Evolutionary conservation across 2,888 invertebrate genomes (phyloP), one percentile per base, ranked within the genome.

Genomic region (Pteria penguin): DNA sequence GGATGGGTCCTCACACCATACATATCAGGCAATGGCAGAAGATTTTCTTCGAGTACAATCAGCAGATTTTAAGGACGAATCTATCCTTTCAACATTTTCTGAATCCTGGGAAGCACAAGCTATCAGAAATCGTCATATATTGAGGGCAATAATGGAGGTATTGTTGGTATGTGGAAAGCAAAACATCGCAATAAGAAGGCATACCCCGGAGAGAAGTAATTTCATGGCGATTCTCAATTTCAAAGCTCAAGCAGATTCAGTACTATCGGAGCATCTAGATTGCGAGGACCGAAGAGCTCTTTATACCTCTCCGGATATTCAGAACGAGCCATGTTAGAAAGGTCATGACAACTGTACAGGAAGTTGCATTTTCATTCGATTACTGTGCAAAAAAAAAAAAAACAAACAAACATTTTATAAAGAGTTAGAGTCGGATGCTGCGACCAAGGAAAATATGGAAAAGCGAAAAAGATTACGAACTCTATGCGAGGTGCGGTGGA

Each of bases 131-230:
- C 52, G 60, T 4, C 65, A 65, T 32, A 54, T 73, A 4, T 36
- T 67, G 32, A 68, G 18, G 45, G 29, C 24, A 54, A 73, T 73
- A 18, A 73, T 73, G 5, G 60, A 67, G 32, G 45, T 29, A n/a
- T 52, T 73, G 8, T 26, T 67, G n/a, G 45, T 73, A 26, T 73
- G 73, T 52, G 67, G 73, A 11, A 67, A 58, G 55, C 73, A 73
- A 68, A 73, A 67, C 22, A 73, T 67, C 4, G 33, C 73, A 14
- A 60, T 73, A 4, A 52, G 73, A 33, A 33, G 73, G 22, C 33
- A 73, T 52, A 61, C 61, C 33, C 62, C 26, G 33, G 68, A 73
- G 18, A 57, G 54, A 18, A 74, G 73, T 36, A 74, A 45, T 45
- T 45, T 45, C 18, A 14, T 45, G 45, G 45, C 8, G 45, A 45